Conservation (phyloP, 2,797 vertebrate species). For the Octomys mimax region DNA sequence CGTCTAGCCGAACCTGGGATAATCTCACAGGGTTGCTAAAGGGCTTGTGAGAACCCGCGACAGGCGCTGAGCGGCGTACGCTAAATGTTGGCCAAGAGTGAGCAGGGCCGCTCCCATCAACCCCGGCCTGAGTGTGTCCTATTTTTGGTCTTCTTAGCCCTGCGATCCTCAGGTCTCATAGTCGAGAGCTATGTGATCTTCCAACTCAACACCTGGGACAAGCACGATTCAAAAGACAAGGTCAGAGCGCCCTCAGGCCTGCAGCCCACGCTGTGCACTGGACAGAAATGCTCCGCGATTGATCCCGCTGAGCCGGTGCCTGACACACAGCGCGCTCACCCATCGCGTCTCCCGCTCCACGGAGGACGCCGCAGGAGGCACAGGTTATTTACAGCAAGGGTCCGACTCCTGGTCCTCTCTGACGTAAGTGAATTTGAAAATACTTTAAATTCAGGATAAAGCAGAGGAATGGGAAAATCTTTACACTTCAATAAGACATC, state of each 20-base stretch:
- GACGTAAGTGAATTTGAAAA: slow-evolving; percentile 88
- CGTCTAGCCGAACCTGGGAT: neutral
- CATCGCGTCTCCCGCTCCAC: slow-evolving; percentile 79
- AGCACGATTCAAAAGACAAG: slow-evolving; percentile 52
- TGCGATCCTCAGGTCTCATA: neutral
- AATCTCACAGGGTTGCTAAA: neutral
- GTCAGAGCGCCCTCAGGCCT: slow-evolving; percentile 65
- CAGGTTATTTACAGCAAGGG: slow-evolving; percentile 83
- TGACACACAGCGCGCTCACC: slow-evolving; percentile 70
- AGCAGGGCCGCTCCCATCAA: neutral
- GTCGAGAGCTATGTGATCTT: slow-evolving; percentile 5
- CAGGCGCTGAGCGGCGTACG: neutral
- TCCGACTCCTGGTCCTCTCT: slow-evolving; percentile 81
- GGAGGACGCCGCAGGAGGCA: slow-evolving; percentile 76
- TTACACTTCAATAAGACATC: slow-evolving; percentile 89
- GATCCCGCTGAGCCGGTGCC: slow-evolving; percentile 42
- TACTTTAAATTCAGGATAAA: slow-evolving; percentile 89
- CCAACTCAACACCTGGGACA: slow-evolving; percentile 27
- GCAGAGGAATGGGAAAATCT: slow-evolving; percentile 88
- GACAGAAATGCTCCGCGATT: slow-evolving; percentile 71
- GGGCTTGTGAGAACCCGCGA: neutral
- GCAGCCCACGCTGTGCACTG: neutral
- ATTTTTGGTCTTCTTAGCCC: neutral
- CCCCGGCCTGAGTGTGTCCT: neutral
- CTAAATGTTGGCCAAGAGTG: neutral